Evolutionary conservation across 2,888 invertebrate species (phyloP), one percentile per base, ranked within the genome.

Genomic region (Melieria omissa): DNA sequence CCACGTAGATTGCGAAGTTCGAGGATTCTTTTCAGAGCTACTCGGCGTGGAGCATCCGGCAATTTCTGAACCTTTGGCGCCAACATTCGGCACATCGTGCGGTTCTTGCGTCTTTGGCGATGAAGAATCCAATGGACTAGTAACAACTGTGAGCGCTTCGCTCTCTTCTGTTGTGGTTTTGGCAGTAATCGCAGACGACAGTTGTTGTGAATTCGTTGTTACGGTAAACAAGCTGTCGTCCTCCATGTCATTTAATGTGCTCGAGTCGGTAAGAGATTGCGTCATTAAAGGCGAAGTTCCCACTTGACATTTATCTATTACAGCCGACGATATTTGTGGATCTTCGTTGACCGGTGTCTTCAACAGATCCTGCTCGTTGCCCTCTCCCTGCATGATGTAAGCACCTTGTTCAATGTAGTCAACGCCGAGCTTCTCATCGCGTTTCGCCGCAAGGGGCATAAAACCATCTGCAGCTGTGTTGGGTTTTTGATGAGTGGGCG

Each of bases 161-260:
- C 91, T 92, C 77, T 91, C 91, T 80, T 91, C 91, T 0, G 90
- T 90, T 1, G 89, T 89, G 1, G 89, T 89, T 8, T 88, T 88
- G 4, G 81, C 79, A 5, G 73, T 72, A 7, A 74, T 76, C 42
- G 70, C 71, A 14, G 73, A 70, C 8, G 74, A 73, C 3, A 73
- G 58, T 42, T 75, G 77, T 74, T 83, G 82, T 64, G 89, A 88
- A 66, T 79, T 79, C 75, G 90, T 78, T 41, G 77, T 77, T 46
- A 76, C 90, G 16, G 89, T 87, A 49, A 89, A 79, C 67, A 90
- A 81, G 84, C 90, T 91, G 74, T 91, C 91, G 74, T 91, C 91
- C 70, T 91, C 91, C 55, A 88, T 84, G 72, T 89, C 89, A 67
- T 86, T 83, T 7, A 83, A 72, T 0, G 82, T 84, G 74, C 83